Evolutionary conservation across 2,113 vertebrate species (phyloP), one percentile per base, ranked within the genome.

Genomic region (Malurus alboscapulatus): DNA sequence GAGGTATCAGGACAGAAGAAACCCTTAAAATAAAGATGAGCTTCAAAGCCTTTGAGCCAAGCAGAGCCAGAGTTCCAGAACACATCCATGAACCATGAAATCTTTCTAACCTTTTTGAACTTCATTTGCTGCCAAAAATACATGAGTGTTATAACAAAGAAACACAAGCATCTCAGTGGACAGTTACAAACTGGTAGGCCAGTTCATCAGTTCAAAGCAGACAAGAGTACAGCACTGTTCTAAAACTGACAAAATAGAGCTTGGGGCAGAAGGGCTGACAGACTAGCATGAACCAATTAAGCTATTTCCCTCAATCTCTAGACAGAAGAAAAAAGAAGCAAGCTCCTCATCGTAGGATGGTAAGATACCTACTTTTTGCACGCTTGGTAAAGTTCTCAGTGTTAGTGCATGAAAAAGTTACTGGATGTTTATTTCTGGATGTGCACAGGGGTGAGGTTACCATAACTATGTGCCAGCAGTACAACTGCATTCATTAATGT

Each of bases 121-220:
- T 80, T 88, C 42, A 73, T 59, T 73, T 94, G 75, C 75, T 94
- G 71, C 59, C 83, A 92, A 82, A 91, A 86, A 67, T 51, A 44
- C 25, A 45, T 6, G 5, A 62, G 25, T 63, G 25, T 78, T 84
- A 44, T 36, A 82, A 89, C 30, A 91, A 76, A 47, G 47, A 85
- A 91, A 74, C 34, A 32, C 17, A 93, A 76, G 63, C 72, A 93
- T 87, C 36, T 84, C 53, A 21, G 30, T 53, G 67, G 36, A 68
- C 3, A 63, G 14, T 65, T 85, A 82, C 32, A 88, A 82, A 88
- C 20, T 25, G 25, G 42, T 62, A 88, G 85, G 40, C 38, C 71
- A 62, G 20, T 69, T 94, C 54, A 90, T 69, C 80, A 95, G 71
- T 42, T 85, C 47, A 6, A 7, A 84, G 40, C 42, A 88, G 85